These are phyloP conservation scores for Chelidonichthys spinosus DNA, from an alignment of 2,797 vertebrate species.

Conservation along the genomic window DNA sequence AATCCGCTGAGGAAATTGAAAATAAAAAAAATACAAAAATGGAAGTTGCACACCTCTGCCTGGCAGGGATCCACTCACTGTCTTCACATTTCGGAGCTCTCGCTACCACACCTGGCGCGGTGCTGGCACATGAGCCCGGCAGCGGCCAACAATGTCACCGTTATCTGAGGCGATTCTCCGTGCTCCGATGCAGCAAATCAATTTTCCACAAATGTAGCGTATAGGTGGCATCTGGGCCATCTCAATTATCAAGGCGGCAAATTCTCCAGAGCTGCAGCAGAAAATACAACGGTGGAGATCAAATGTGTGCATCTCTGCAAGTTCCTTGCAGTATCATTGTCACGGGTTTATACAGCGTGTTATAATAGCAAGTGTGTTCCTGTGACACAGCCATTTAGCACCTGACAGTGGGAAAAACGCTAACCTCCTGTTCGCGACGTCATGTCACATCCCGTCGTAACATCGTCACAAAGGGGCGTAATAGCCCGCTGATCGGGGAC, in stretches of 20 bases:
- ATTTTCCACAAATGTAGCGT: conserved; percentile 62
- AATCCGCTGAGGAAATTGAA: conserved; percentile 67
- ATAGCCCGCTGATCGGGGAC: conserved; percentile 61
- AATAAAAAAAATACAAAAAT: conserved; percentile 71
- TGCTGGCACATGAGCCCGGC: conserved; percentile 66
- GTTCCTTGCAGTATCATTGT: conserved; percentile 12
- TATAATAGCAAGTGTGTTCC: conserved; percentile 12
- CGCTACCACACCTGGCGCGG: conserved; percentile 73
- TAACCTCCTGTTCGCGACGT: conserved; percentile 46
- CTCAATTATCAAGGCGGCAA: conserved; percentile 38
- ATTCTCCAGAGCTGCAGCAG: conserved; percentile 33
- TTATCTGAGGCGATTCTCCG: conserved; percentile 70
- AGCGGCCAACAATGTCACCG: conserved; percentile 59
- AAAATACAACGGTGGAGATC: background rate
- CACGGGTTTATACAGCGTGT: conserved; percentile 14
- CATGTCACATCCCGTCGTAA: conserved; percentile 47
- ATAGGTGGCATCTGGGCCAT: conserved; percentile 58
- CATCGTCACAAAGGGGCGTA: conserved; percentile 49
- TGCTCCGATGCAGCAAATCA: conserved; percentile 73
- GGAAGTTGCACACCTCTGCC: conserved; percentile 66
- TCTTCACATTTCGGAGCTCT: conserved; percentile 58
- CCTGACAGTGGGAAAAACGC: conserved; percentile 37
- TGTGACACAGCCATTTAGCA: conserved; percentile 41
- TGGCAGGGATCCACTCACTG: conserved; percentile 66
- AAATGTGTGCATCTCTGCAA: conserved; percentile 7